phyloP scores from a whole-genome alignment of 2,113 vertebrate species.

The Nerophis lumbriciformis region DNA sequence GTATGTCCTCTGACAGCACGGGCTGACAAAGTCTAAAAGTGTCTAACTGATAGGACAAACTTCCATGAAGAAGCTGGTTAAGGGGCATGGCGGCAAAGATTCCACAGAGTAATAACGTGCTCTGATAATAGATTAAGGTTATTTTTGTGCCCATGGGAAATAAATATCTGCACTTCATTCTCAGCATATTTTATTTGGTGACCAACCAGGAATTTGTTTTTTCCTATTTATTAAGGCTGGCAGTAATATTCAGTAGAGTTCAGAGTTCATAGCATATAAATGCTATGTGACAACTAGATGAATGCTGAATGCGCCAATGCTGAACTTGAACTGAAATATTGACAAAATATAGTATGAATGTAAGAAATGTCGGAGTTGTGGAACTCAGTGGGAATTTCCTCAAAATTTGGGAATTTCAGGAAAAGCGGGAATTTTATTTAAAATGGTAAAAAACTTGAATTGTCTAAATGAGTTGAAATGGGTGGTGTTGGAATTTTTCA shows the following conservation, averaged over 20 bases:
- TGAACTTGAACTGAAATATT: too few species aligned
- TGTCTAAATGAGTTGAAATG: too few species aligned
- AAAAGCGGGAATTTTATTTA: too few species aligned
- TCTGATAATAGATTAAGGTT: constrained; percentile 7
- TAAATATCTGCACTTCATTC: neutral
- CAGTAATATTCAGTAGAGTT: neutral
- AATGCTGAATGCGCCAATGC: too few species aligned
- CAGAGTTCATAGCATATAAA: neutral
- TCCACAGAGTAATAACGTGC: neutral
- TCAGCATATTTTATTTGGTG: neutral
- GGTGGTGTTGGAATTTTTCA: too few species aligned
- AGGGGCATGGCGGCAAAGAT: constrained; percentile 1
- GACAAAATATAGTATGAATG: too few species aligned
- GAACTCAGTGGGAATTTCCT: too few species aligned
- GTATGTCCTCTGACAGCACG: too few species aligned
- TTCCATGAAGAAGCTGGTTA: constrained; percentile 5
- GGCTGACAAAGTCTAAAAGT: constrained; percentile 9
- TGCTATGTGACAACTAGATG: neutral
- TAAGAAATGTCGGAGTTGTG: too few species aligned
- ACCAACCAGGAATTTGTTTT: neutral
- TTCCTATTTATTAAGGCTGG: neutral
- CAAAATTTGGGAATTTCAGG: too few species aligned
- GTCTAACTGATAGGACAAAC: constrained; percentile 7
- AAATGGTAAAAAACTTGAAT: too few species aligned
- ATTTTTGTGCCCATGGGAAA: constrained; percentile 3